phyloP scores from a whole-genome alignment of 2,888 invertebrate species.

The Xestia sexstrigata region DNA sequence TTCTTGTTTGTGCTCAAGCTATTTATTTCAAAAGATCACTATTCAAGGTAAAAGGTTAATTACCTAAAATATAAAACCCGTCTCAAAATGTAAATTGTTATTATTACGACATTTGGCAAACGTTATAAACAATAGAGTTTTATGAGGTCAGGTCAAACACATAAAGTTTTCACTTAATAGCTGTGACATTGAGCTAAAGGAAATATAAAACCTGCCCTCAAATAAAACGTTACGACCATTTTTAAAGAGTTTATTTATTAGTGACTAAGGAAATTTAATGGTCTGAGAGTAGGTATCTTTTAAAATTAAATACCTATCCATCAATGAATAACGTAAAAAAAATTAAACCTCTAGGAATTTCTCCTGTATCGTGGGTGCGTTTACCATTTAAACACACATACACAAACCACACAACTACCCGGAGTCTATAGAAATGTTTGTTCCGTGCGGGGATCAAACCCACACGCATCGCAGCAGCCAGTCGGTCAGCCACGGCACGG shows the following conservation, averaged over 20 bases:
- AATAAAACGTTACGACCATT: neutral
- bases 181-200: constrained; percentile 37
- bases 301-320: neutral
- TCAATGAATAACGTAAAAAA: neutral
- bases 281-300: neutral
- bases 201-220: constrained; percentile 7
- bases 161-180: neutral
- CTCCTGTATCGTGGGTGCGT: neutral
- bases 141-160: constrained; percentile 35
- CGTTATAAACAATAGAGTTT: constrained; percentile 28
- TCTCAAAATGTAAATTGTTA: constrained; percentile 9
- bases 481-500: no score
- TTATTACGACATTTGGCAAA: constrained; percentile 4
- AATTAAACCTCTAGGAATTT: neutral
- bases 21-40: neutral
- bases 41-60: constrained; percentile 10
- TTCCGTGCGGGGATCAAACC: neutral
- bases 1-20: constrained; percentile 2
- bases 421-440: neutral
- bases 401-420: neutral
- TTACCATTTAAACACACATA: neutral
- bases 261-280: neutral
- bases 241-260: neutral
- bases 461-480: neutral
- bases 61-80: neutral